Conservation (phyloP, 1,140 invertebrate genomes). For the Drosophila rufa region DNA sequence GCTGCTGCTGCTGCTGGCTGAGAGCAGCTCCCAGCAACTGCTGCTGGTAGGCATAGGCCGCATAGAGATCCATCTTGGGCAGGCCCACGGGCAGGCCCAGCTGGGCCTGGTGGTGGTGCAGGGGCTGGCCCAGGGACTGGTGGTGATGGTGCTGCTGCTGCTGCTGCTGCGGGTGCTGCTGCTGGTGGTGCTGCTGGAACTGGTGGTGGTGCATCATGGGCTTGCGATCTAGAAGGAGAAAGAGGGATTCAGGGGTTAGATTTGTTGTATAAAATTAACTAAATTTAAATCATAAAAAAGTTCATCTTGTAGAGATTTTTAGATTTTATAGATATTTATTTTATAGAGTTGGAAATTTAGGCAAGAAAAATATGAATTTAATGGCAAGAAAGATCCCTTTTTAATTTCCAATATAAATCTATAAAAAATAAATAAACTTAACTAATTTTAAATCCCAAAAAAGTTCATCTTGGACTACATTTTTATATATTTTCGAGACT, state of each 20-base stretch:
- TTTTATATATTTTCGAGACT: too few relatives aligned
- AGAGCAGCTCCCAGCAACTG: slow-evolving; percentile 69
- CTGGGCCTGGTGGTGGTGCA: slow-evolving; percentile 51
- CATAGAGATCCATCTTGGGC: slow-evolving; percentile 78
- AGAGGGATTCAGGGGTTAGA: neutral
- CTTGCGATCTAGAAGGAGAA: slow-evolving; percentile 61
- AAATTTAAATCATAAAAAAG: too few relatives aligned
- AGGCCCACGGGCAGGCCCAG: slow-evolving; percentile 43
- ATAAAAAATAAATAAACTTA: too few relatives aligned
- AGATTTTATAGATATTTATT: too few relatives aligned
- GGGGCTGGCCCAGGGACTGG: slow-evolving; percentile 46
- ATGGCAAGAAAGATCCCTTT: too few relatives aligned
- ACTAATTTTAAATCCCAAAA: too few relatives aligned
- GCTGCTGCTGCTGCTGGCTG: slow-evolving; percentile 61
- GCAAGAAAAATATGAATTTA: too few relatives aligned
- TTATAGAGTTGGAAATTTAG: too few relatives aligned
- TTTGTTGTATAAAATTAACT: neutral
- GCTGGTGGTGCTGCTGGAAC: slow-evolving; percentile 52
- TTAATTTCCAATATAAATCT: too few relatives aligned
- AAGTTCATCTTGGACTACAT: too few relatives aligned
- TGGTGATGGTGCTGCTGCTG: slow-evolving; percentile 45
- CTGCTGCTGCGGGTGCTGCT: slow-evolving; percentile 44
- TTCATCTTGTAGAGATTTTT: too few relatives aligned
- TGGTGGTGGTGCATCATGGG: slow-evolving; percentile 71
- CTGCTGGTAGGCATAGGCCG: slow-evolving; percentile 82